These are phyloP conservation scores for Pluvianellus socialis DNA, from an alignment of 2,113 vertebrate species.

Conservation along the genomic window DNA sequence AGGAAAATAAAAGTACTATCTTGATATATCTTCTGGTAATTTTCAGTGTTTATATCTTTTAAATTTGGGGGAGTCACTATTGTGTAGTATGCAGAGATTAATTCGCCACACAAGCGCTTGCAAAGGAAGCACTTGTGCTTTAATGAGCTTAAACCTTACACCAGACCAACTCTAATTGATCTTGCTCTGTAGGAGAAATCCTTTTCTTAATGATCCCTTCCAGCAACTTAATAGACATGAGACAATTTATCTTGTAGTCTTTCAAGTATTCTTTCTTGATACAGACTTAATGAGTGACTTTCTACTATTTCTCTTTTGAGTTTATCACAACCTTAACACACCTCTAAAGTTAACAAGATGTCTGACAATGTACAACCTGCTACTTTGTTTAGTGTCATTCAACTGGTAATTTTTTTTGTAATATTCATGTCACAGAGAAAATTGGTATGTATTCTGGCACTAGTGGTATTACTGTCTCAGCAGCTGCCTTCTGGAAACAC, in stretches of 20 bases:
- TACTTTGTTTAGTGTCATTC: constrained; percentile 41
- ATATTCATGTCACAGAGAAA: neutral
- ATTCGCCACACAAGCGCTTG: neutral
- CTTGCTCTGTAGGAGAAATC: constrained; percentile 42
- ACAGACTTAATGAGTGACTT: constrained; percentile 36
- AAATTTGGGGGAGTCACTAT: neutral
- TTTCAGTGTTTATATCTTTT: neutral
- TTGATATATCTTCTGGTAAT: neutral
- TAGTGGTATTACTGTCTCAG: neutral
- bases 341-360: constrained; percentile 11
- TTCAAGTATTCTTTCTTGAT: constrained; percentile 36
- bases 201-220: constrained; percentile 59
- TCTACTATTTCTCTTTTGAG: constrained; percentile 8
- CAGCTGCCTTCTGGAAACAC: neutral
- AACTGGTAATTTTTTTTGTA: constrained; percentile 7
- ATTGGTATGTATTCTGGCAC: neutral
- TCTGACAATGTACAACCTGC: neutral
- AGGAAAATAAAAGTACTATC: neutral
- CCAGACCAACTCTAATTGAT: constrained; percentile 34
- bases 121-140: neutral
- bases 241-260: neutral
- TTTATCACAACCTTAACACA: constrained; percentile 19
- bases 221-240: constrained; percentile 39
- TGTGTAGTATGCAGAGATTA: neutral
- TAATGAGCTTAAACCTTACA: constrained; percentile 24